Conservation (phyloP, 2,113 vertebrate species). For the Sula dactylatra region DNA sequence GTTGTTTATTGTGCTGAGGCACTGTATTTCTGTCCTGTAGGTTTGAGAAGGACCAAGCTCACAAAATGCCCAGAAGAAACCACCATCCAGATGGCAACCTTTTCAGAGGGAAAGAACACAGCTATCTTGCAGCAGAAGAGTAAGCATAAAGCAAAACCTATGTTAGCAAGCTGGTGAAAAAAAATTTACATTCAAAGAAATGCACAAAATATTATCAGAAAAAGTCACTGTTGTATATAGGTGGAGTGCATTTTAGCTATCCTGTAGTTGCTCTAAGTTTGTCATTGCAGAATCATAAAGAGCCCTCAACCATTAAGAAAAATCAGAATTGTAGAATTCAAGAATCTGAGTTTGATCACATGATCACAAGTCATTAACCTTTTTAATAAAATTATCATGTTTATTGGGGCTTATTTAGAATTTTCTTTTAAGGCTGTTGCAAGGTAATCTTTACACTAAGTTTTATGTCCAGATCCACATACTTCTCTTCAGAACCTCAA, state of each 20-base stretch:
- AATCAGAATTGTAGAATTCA: background rate
- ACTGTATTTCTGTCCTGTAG: background rate
- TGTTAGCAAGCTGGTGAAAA: background rate
- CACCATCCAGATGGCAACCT: background rate
- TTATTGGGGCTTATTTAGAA: background rate
- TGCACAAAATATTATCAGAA: background rate
- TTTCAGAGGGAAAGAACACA: slow-evolving; percentile 6
- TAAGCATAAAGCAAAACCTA: slow-evolving; percentile 61
- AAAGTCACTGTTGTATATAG: background rate
- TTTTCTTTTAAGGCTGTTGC: background rate
- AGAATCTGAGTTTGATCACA: background rate
- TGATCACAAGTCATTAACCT: background rate
- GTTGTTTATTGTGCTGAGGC: background rate
- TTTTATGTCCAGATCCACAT: background rate
- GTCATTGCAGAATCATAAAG: background rate
- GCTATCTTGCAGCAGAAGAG: slow-evolving; percentile 64
- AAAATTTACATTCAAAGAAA: background rate
- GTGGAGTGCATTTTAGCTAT: background rate
- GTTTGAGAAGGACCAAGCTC: background rate
- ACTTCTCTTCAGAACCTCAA: background rate
- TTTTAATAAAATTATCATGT: background rate
- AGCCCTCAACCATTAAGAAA: background rate
- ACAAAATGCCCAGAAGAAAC: slow-evolving; percentile 65
- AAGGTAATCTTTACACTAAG: background rate
- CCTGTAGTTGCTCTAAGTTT: background rate